Evolutionary conservation across 2,888 invertebrate species (phyloP).

Genomic region (Cephus pulcher): DNA sequence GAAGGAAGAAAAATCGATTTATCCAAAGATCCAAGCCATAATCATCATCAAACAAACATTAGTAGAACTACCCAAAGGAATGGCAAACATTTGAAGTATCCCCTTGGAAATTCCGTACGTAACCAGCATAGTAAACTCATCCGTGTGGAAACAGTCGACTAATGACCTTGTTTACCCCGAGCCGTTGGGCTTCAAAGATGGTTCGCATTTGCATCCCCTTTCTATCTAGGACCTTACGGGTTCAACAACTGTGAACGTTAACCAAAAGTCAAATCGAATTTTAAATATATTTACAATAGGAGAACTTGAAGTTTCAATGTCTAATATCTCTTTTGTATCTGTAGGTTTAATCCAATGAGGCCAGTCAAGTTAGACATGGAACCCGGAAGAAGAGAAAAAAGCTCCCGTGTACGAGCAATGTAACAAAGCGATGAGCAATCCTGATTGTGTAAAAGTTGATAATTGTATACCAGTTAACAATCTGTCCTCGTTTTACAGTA

Average conservation of each 20-base stretch:
- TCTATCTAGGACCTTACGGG: neutral
- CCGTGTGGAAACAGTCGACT: neutral
- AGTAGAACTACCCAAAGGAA: neutral
- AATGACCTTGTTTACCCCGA: neutral
- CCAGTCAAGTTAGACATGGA: too few species aligned
- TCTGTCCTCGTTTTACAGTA: slow-evolving; percentile 28
- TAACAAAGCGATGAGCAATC: too few species aligned
- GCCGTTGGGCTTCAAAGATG: neutral
- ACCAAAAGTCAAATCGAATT: too few species aligned
- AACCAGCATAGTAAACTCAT: neutral
- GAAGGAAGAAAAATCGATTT: neutral
- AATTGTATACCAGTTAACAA: slow-evolving; percentile 35
- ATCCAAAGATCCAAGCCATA: neutral
- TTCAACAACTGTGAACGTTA: too few species aligned
- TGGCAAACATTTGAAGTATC: neutral
- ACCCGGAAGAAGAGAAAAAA: too few species aligned
- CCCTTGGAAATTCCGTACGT: neutral
- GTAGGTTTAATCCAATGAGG: too few species aligned
- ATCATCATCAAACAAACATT: neutral
- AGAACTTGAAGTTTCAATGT: too few species aligned
- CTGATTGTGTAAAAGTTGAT: neutral
- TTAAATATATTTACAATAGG: too few species aligned
- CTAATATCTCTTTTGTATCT: too few species aligned
- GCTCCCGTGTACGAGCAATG: too few species aligned
- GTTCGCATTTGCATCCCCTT: neutral